Evolutionary conservation across 2,113 vertebrate genomes (phyloP), one percentile per base, ranked within the genome.

Genomic region (Thinocorus orbignyianus): DNA sequence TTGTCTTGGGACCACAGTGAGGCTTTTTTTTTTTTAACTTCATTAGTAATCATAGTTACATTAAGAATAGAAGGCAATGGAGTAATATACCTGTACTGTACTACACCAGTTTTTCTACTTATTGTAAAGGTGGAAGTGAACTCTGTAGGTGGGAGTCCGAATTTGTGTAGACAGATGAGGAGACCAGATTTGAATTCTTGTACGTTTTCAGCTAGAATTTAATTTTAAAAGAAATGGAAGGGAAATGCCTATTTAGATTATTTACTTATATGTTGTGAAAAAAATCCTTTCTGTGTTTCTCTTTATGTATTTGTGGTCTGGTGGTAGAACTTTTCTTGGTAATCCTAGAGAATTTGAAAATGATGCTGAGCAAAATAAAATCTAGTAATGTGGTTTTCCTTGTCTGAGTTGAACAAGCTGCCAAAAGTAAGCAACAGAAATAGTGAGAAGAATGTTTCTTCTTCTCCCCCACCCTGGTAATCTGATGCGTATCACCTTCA

Each of bases 11-110:
- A 93, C 44, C 28, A 30, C 76, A 83, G 58, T 60, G 82, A 94
- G 39, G 51, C 35, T 19, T 46, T 81, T 66, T 84, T 91, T 81
- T 51, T 41, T 41, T 41, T 46, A 82, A 42, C 85, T 95, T 96
- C 92, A 96, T 96, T 97, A 96, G 92, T 96, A 92, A 96, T 97
- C 93, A 74, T 94, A 35, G 90, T 93, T 96, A 84, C 61, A 77
- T 96, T 94, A 95, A 77, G 80, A 90, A 69, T 88, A 77, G 80
- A 74, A 96, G 7, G 42, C 86, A 90, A 7, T 51, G 31, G 44
- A 65, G 58, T 83, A 52, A 77, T 90, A 33, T 17, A 41, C n/a
- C 80, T 82, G 41, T 64, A 52, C 35, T 44, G 17, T 82, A 62
- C 17, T 31, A 46, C 26, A 28, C 44, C 39, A 55, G 6, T 66